Conservation (phyloP, 1,140 invertebrate genomes). For the Drosophila rhopaloa region DNA sequence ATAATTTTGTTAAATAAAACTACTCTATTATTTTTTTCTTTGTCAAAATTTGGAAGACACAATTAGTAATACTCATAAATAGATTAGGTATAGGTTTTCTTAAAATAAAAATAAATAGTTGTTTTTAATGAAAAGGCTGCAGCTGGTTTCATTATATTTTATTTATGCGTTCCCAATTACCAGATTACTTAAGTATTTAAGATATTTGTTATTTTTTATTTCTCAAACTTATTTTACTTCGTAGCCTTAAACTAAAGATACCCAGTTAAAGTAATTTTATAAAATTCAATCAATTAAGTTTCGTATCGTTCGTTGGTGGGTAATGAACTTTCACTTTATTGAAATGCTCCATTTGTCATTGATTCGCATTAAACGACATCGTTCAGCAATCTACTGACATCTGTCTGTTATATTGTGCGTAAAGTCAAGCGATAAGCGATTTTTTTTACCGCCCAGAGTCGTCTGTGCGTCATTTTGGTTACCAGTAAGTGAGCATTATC, state of each 20-base stretch:
- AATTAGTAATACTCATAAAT: too few species aligned
- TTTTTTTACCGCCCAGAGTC: slow-evolving; percentile 24
- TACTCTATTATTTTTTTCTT: not conserved
- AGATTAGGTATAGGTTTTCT: too few species aligned
- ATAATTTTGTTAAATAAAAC: not conserved
- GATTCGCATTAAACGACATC: slow-evolving; percentile 26
- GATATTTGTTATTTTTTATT: too few species aligned
- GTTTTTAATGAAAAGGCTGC: too few species aligned
- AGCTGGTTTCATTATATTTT: too few species aligned
- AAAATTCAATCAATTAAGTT: not conserved
- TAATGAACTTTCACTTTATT: not conserved
- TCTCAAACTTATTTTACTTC: too few species aligned
- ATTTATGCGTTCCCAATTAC: too few species aligned
- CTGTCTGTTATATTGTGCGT: slow-evolving; percentile 69
- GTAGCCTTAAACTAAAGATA: too few species aligned
- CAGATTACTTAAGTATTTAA: not conserved
- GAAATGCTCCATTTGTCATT: slow-evolving; percentile 18
- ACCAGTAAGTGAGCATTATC: slow-evolving; percentile 65
- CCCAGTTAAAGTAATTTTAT: too few species aligned
- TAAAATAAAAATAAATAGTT: too few species aligned
- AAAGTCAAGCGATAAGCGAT: slow-evolving; percentile 66
- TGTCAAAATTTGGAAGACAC: not conserved
- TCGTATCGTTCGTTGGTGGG: not conserved
- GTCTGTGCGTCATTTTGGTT: slow-evolving; percentile 54
- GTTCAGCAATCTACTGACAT: slow-evolving; percentile 51